Evolutionary conservation across 2,113 vertebrate genomes (phyloP).

Genomic region (Onychostoma macrolepis): DNA sequence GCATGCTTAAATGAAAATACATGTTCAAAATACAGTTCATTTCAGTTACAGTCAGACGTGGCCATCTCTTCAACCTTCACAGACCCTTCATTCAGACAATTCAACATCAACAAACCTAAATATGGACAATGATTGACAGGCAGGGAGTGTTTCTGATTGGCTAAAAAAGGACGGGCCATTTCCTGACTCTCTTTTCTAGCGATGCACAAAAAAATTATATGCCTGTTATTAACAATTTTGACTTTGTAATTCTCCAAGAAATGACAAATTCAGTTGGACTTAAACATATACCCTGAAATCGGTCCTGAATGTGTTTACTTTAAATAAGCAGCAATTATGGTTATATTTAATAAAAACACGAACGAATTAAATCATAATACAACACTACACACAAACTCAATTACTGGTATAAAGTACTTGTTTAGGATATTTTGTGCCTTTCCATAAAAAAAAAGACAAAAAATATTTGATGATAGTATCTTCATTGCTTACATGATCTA

Average conservation of each 20-base stretch:
- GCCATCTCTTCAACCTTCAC: not conserved
- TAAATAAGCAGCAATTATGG: not conserved
- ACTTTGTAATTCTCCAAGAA: not conserved
- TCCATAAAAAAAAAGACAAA: too few relatives aligned
- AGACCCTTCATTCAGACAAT: not conserved
- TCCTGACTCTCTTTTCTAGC: not conserved
- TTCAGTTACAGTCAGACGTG: too few relatives aligned
- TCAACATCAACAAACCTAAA: not conserved
- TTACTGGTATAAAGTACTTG: not conserved
- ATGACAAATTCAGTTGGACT: not conserved
- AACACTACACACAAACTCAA: not conserved
- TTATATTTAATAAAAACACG: not conserved
- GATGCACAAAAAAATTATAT: not conserved
- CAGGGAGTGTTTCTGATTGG: not conserved
- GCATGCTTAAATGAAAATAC: not conserved
- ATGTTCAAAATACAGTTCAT: too few relatives aligned
- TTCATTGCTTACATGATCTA: not conserved
- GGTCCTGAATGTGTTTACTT: not conserved
- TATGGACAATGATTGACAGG: not conserved
- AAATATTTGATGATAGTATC: not conserved
- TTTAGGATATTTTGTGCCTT: not conserved
- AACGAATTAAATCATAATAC: not conserved
- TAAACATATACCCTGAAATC: not conserved
- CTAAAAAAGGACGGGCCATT: not conserved
- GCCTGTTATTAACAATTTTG: not conserved